phyloP scores from a whole-genome alignment of 1,140 invertebrate species.

The Aporrectodea caliginosa region DNA sequence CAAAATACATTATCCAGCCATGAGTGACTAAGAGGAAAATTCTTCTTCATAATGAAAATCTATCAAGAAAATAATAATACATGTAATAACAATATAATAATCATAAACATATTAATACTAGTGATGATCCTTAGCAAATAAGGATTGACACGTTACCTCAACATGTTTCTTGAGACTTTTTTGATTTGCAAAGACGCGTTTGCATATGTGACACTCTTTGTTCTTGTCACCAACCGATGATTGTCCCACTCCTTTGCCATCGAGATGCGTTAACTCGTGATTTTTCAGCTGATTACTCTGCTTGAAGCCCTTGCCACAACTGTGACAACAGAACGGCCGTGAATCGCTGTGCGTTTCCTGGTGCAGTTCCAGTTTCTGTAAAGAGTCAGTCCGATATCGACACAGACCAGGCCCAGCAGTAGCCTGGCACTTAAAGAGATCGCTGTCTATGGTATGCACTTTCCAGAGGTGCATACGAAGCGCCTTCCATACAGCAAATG shows the following conservation, averaged over 20 bases:
- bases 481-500: conserved; percentile 61
- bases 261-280: conserved; percentile 62
- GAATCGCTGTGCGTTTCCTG: conserved; percentile 65
- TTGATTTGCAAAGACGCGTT: conserved; percentile 67
- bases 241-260: conserved; percentile 46
- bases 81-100: no score
- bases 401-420: conserved; percentile 56
- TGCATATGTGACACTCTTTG: conserved; percentile 68
- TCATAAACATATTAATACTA: no score
- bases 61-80: no score
- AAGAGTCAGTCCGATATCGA: conserved; percentile 59
- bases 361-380: conserved; percentile 65
- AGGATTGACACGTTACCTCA: conserved; percentile 61
- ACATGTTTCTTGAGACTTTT: conserved; percentile 73
- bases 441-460: conserved; percentile 67
- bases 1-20: no score
- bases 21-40: no score
- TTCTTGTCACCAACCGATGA: conserved; percentile 59
- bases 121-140: no score
- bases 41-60: no score
- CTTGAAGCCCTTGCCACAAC: conserved; percentile 72
- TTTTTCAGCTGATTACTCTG: conserved; percentile 68
- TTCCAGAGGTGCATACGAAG: conserved; percentile 68
- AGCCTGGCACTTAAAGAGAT: conserved; percentile 61
- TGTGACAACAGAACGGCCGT: conserved; percentile 62